Evolutionary conservation across 1,140 invertebrate genomes (phyloP).

Genomic region (Drosophila setifemur): DNA sequence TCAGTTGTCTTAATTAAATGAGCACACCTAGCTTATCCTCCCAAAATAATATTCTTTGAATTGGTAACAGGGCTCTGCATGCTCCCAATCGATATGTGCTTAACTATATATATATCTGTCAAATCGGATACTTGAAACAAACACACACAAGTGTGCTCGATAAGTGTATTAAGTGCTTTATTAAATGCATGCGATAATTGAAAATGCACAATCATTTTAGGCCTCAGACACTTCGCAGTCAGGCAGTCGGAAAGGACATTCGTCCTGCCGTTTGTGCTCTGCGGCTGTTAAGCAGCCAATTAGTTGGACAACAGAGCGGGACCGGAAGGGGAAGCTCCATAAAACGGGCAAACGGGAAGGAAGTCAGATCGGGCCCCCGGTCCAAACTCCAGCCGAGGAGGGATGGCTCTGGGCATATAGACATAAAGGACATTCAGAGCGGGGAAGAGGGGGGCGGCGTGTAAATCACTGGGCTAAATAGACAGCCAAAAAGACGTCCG

Average conservation of each 20-base stretch:
- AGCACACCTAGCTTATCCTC: not conserved
- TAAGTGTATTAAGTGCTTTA: conserved; percentile 46
- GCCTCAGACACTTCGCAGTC: conserved; percentile 16
- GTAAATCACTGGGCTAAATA: conserved; percentile 71
- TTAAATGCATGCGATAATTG: conserved; percentile 61
- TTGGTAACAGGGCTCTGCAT: not conserved
- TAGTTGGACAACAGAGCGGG: conserved; percentile 42
- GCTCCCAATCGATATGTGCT: not conserved
- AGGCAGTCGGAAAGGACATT: conserved; percentile 42
- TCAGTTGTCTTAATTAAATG: not conserved
- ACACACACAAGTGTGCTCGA: not conserved
- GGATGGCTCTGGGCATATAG: not conserved
- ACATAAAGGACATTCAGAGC: not conserved
- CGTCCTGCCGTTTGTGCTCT: conserved; percentile 24
- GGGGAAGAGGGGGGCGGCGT: not conserved
- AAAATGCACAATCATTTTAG: conserved; percentile 66
- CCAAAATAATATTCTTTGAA: not conserved
- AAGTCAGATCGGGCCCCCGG: conserved; percentile 21
- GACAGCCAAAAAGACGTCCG: conserved; percentile 71
- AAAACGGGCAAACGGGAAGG: conserved; percentile 22
- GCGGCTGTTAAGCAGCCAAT: conserved; percentile 70
- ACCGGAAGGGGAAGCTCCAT: conserved; percentile 20
- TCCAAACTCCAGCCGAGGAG: conserved; percentile 12
- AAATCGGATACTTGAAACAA: not conserved
- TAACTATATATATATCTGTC: conserved; percentile 3